Evolutionary conservation across 2,113 vertebrate genomes (phyloP).

Genomic region (Poeciliopsis occidentalis): DNA sequence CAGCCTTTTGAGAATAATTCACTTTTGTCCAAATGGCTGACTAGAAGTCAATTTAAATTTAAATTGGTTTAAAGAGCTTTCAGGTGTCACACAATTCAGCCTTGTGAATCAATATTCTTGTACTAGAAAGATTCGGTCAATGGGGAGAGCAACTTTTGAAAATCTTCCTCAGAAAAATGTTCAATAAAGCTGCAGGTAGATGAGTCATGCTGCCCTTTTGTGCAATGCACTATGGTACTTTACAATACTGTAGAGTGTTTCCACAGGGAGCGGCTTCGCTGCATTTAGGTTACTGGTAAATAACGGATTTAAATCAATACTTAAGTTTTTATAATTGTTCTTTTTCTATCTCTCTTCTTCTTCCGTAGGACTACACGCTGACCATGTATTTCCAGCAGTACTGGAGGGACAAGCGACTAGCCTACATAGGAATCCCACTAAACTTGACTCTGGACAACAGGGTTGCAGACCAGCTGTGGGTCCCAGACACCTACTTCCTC

Average conservation of each 20-base stretch:
- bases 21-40: background rate
- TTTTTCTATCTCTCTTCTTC: slow-evolving; percentile 5
- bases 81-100: slow-evolving; percentile 11
- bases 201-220: slow-evolving; percentile 61
- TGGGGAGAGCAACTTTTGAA: background rate
- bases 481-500: slow-evolving; percentile 96
- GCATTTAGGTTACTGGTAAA: slow-evolving; percentile 9
- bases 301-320: background rate
- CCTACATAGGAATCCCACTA: slow-evolving; percentile 92
- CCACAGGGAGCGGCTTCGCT: slow-evolving; percentile 2
- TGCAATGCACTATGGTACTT: slow-evolving; percentile 18
- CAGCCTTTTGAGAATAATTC: slow-evolving; percentile 7
- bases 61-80: slow-evolving; percentile 33
- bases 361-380: slow-evolving; percentile 90
- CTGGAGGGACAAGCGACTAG: slow-evolving; percentile 95
- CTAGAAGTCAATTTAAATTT: slow-evolving; percentile 7
- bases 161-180: slow-evolving; percentile 4
- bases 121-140: background rate
- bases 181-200: slow-evolving; percentile 10
- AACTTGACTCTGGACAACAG: slow-evolving; percentile 95
- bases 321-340: background rate
- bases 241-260: slow-evolving; percentile 34
- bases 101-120: slow-evolving; percentile 36
- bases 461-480: slow-evolving; percentile 95
- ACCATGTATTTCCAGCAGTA: slow-evolving; percentile 98